Percentiles rank a stretch among this genome's conserved stretches.
Conservation (phyloP, 2,888 invertebrate genomes). For the Diplazon laetatorius region DNA sequence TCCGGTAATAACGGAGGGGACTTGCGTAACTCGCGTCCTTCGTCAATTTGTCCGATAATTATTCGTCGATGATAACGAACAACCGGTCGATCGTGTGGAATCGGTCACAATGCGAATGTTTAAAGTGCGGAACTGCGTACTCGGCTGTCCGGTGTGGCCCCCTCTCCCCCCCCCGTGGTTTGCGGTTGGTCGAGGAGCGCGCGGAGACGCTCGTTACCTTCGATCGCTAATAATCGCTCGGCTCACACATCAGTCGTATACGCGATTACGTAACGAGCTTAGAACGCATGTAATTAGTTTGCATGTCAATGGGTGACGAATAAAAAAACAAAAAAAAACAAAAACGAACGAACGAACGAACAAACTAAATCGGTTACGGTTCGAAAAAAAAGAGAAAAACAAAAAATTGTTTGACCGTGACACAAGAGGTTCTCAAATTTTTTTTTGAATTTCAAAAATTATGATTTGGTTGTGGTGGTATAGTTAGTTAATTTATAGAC, state of each 20-base stretch:
- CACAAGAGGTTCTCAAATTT: too few species aligned
- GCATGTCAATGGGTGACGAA: slow-evolving; percentile 17
- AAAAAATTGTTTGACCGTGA: too few species aligned
- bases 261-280: slow-evolving; percentile 9
- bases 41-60: slow-evolving; percentile 12
- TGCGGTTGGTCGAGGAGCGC: slow-evolving; percentile 8
- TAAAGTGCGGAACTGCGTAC: slow-evolving; percentile 39
- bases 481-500: too few species aligned
- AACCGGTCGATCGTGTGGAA: background rate
- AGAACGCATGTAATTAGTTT: slow-evolving; percentile 35
- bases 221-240: slow-evolving; percentile 40
- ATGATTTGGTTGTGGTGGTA: too few species aligned
- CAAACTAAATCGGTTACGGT: too few species aligned
- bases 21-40: background rate
- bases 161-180: slow-evolving; percentile 35
- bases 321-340: slow-evolving; percentile 25
- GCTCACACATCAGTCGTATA: background rate
- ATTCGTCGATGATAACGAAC: slow-evolving; percentile 2
- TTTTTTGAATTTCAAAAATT: too few species aligned
- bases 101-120: background rate
- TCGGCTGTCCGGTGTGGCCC: slow-evolving; percentile 13
- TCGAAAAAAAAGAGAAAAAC: too few species aligned
- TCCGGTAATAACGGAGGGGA: background rate
- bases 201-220: slow-evolving; percentile 16
- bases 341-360: too few species aligned